Evolutionary conservation across 2,888 invertebrate genomes (phyloP).

Genomic region (Temnothorax rugatulus): DNA sequence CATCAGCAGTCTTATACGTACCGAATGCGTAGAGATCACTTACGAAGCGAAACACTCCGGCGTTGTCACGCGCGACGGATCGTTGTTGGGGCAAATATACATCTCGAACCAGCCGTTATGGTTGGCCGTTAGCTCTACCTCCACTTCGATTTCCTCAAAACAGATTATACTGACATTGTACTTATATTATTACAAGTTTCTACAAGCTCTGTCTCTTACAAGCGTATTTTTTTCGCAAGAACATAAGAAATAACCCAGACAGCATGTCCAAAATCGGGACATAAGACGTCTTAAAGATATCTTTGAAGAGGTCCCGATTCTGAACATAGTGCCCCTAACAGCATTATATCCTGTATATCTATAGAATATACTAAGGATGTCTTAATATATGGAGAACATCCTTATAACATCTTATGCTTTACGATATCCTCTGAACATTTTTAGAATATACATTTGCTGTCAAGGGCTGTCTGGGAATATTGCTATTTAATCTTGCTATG

Average conservation of each 20-base stretch:
- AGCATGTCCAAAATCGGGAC: too few relatives aligned
- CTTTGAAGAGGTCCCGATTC: too few relatives aligned
- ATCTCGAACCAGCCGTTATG: conserved; percentile 95
- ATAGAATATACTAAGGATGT: too few relatives aligned
- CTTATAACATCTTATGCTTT: too few relatives aligned
- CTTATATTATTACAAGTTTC: conserved; percentile 3
- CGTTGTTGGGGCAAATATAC: conserved; percentile 94
- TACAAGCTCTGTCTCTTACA: background rate
- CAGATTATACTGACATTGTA: conserved; percentile 41
- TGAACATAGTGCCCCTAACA: too few relatives aligned
- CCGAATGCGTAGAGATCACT: conserved; percentile 29
- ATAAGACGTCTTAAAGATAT: too few relatives aligned
- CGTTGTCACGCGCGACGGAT: conserved; percentile 91
- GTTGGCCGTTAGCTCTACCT: conserved; percentile 95
- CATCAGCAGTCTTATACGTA: background rate
- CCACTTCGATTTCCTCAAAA: conserved; percentile 92
- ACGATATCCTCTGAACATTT: too few relatives aligned
- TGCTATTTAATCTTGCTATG: background rate
- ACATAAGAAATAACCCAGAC: background rate
- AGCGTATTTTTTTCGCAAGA: background rate
- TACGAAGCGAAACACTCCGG: conserved; percentile 94
- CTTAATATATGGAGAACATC: too few relatives aligned
- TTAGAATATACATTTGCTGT: too few relatives aligned
- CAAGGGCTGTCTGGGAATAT: too few relatives aligned
- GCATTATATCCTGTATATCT: too few relatives aligned